Evolutionary conservation across 1,140 invertebrate genomes (phyloP).

Genomic region (Polyergus mexicanus): DNA sequence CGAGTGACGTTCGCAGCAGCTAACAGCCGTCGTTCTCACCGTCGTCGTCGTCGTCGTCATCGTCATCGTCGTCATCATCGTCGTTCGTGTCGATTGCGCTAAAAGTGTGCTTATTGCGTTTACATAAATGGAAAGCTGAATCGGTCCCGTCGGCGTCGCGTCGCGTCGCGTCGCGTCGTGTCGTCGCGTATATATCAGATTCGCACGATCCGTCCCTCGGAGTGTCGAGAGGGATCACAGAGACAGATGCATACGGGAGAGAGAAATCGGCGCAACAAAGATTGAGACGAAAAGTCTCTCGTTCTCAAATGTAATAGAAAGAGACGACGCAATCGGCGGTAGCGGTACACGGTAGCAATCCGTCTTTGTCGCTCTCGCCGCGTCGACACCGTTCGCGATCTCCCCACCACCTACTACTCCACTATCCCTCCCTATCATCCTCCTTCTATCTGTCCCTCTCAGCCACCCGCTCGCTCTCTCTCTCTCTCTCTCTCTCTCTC

Average conservation of each 20-base stretch:
- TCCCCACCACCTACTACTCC: slow-evolving; percentile 3
- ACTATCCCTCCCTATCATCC: slow-evolving; percentile 35
- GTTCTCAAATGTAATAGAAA: slow-evolving; percentile 41
- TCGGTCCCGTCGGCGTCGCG: background rate
- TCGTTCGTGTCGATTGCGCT: slow-evolving; percentile 30
- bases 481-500: slow-evolving; percentile 20
- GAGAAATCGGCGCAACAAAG: slow-evolving; percentile 14
- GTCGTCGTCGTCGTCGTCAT: background rate
- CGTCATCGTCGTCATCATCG: background rate
- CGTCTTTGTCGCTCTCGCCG: slow-evolving; percentile 43
- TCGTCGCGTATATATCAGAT: slow-evolving; percentile 22
- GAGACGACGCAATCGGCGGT: slow-evolving; percentile 44
- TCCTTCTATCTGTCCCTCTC: slow-evolving; percentile 3
- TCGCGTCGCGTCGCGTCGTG: background rate
- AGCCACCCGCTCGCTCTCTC: background rate
- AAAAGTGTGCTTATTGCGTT: slow-evolving; percentile 17
- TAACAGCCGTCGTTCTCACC: slow-evolving; percentile 33
- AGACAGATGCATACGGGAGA: background rate
- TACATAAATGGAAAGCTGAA: slow-evolving; percentile 29
- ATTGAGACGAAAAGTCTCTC: slow-evolving; percentile 40
- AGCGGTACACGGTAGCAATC: slow-evolving; percentile 47
- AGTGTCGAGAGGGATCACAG: slow-evolving; percentile 15
- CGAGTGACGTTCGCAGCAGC: slow-evolving; percentile 67
- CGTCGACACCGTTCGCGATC: slow-evolving; percentile 21
- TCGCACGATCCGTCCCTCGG: slow-evolving; percentile 18